A percentile compares a stretch with the other conserved stretches of the same genome.
Conservation (phyloP, 2,797 vertebrate species). For the Sebastes taczanowskii region DNA sequence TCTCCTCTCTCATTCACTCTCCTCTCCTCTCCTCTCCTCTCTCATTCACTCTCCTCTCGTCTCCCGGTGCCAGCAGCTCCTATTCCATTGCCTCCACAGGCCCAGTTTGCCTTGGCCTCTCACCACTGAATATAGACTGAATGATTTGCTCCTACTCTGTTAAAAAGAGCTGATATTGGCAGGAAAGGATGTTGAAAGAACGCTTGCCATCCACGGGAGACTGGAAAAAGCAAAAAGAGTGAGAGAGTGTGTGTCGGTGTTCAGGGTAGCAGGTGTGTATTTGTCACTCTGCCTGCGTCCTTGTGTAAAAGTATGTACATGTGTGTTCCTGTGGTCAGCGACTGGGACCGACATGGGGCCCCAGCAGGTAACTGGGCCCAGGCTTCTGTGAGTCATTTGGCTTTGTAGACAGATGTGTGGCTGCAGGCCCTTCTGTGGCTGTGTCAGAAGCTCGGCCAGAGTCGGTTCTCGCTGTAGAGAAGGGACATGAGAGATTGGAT, state of each 20-base stretch:
- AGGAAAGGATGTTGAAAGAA: conserved; percentile 62
- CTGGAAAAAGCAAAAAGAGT: conserved; percentile 34
- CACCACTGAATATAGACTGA: conserved; percentile 67
- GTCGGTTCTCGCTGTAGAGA: conserved; percentile 33
- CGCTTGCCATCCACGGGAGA: conserved; percentile 47
- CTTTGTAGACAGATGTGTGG: conserved; percentile 70
- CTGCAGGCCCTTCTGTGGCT: conserved; percentile 50
- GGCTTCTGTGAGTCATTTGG: conserved; percentile 60
- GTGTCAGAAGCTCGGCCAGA: conserved; percentile 68
- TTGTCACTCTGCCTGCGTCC: conserved; percentile 38
- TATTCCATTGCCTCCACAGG: conserved; percentile 44
- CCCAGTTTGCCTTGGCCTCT: conserved; percentile 60
- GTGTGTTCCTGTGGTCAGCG: conserved; percentile 61
- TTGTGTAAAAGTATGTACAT: conserved; percentile 45
- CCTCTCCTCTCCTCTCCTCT: neutral
- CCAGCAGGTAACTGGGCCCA: conserved; percentile 68
- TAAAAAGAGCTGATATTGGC: conserved; percentile 74
- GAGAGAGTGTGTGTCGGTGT: conserved; percentile 2
- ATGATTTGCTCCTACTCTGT: conserved; percentile 64
- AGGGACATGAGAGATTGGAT: conserved; percentile 44
- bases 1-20: neutral
- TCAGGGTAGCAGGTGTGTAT: conserved; percentile 44
- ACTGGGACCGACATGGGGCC: conserved; percentile 60
- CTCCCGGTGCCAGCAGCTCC: conserved; percentile 33
- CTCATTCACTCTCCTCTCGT: neutral